phyloP scores from a whole-genome alignment of 1,140 invertebrate species.

The Penaeus japonicus region DNA sequence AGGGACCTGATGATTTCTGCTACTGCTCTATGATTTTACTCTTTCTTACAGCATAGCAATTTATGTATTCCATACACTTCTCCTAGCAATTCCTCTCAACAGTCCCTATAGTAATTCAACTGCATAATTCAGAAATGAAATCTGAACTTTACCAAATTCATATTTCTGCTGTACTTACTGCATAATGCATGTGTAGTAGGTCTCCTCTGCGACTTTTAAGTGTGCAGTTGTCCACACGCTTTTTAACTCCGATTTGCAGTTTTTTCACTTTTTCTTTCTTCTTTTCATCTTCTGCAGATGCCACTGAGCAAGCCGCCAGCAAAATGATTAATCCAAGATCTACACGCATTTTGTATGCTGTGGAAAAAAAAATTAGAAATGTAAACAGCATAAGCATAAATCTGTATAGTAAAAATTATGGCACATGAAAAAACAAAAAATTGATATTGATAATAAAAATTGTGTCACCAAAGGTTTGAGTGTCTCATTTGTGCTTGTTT shows the following conservation, averaged over 20 bases:
- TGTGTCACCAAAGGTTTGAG: no score
- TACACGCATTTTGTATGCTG: background rate
- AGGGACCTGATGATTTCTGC: no score
- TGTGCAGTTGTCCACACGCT: conserved; percentile 78
- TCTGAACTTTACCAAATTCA: background rate
- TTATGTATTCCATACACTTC: no score
- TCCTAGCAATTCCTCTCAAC: no score
- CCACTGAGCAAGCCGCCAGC: conserved; percentile 16
- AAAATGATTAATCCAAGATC: background rate
- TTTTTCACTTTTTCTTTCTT: conserved; percentile 66
- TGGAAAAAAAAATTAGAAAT: background rate
- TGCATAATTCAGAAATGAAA: no score
- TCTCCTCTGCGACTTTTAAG: conserved; percentile 83
- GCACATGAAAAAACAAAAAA: no score
- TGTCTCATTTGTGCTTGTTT: no score
- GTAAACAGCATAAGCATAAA: background rate
- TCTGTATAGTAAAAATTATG: no score
- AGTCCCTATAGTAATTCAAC: no score
- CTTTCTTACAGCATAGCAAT: no score
- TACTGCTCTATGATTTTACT: no score
- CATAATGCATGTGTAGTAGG: conserved; percentile 83
- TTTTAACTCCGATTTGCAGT: conserved; percentile 87
- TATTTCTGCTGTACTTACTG: conserved; percentile 67
- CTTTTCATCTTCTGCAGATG: conserved; percentile 47
- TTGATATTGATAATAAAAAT: no score